Percentiles rank a stretch among this genome's conserved stretches.
Conservation (phyloP, 2,888 invertebrate species). For the Chouioia cunea region DNA sequence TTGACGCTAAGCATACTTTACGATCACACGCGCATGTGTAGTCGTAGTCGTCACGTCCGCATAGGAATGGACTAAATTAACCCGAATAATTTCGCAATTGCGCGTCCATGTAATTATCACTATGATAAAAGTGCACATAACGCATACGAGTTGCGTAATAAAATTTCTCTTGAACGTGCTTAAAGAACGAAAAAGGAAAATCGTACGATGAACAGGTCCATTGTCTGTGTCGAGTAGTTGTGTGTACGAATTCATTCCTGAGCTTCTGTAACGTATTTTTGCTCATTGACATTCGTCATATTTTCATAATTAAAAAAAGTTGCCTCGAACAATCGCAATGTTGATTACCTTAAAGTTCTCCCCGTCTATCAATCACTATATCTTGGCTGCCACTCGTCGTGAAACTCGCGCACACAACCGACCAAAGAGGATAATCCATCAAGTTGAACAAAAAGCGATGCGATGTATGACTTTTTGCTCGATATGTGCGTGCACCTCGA, state of each 20-base stretch:
- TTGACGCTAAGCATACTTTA: slow-evolving; percentile 32
- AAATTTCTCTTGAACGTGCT: not conserved
- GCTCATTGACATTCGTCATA: no score
- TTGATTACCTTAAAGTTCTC: not conserved
- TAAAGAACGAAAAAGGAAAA: not conserved
- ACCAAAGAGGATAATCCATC: no score
- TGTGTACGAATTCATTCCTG: not conserved
- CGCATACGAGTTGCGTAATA: not conserved
- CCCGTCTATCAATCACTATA: not conserved
- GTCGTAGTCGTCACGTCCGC: not conserved
- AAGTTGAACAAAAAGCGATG: no score
- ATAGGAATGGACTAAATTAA: slow-evolving; percentile 12
- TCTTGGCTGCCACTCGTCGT: no score
- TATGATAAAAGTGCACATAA: not conserved
- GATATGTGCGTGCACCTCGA: slow-evolving; percentile 1
- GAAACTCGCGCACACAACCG: no score
- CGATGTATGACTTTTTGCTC: slow-evolving; percentile 2
- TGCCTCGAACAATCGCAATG: not conserved
- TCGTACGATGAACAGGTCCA: not conserved
- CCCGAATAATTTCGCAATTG: slow-evolving; percentile 2
- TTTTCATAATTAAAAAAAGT: no score
- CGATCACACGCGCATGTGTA: not conserved
- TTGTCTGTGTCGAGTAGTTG: not conserved
- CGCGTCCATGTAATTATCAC: not conserved
- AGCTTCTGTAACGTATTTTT: not conserved